A percentile compares a stretch with the other conserved stretches of the same genome.
phyloP scores from a whole-genome alignment of 2,113 vertebrate species.

The Ellobius talpinus region DNA sequence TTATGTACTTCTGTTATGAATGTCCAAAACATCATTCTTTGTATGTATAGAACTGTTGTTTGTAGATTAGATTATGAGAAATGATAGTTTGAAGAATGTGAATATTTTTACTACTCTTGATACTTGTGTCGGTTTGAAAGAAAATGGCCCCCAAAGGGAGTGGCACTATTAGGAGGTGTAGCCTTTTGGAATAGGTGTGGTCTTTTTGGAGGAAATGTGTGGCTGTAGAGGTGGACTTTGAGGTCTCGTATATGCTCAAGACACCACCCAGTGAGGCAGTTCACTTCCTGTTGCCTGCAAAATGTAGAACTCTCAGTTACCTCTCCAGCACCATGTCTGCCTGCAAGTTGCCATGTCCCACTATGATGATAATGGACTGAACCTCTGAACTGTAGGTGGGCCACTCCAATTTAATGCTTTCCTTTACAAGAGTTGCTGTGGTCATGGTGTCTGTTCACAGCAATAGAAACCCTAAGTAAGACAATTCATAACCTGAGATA shows the following conservation, averaged over 20 bases:
- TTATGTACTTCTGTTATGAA: background rate
- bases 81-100: slow-evolving; percentile 14
- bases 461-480: background rate
- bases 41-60: background rate
- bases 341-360: background rate
- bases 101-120: background rate
- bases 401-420: background rate
- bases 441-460: background rate
- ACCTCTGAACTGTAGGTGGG: background rate
- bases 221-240: background rate
- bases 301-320: background rate
- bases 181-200: background rate
- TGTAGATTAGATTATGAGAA: slow-evolving; percentile 17
- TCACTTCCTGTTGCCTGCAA: background rate
- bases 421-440: background rate
- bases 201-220: background rate
- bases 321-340: background rate
- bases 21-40: background rate
- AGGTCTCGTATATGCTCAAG: background rate
- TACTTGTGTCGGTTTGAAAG: background rate
- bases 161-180: background rate
- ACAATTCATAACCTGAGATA: background rate
- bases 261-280: background rate
- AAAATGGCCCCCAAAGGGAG: background rate
- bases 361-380: background rate